These are phyloP conservation scores for Melanerpes formicivorus DNA, from an alignment of 2,113 vertebrate species.

Conservation along the genomic window DNA sequence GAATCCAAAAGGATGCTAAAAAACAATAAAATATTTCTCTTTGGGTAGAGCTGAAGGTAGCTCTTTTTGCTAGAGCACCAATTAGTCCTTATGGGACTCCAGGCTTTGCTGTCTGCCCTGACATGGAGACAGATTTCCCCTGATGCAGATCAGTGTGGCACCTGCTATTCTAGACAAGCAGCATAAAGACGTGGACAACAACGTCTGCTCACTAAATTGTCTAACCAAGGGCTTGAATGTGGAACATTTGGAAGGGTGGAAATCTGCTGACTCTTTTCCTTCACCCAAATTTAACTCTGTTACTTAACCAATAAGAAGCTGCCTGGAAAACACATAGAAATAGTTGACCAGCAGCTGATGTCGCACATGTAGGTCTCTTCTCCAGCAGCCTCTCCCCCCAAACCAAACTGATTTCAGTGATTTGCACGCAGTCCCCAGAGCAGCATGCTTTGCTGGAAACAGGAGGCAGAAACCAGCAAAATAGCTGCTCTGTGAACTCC, in stretches of 20 bases:
- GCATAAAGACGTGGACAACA: not conserved
- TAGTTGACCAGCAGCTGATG: not conserved
- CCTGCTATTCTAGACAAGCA: not conserved
- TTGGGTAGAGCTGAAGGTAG: not conserved
- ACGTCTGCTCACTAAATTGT: not conserved
- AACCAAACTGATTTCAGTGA: not conserved
- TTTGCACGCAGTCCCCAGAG: not conserved
- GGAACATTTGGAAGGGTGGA: not conserved
- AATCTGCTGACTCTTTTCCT: not conserved
- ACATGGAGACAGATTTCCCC: not conserved
- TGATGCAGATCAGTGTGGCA: not conserved
- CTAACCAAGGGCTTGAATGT: not conserved
- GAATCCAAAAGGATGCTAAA: slow-evolving; percentile 2
- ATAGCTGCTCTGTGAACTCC: not conserved
- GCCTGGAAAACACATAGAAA: not conserved
- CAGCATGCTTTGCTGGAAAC: not conserved
- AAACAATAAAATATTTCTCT: not conserved
- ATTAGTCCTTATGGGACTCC: not conserved
- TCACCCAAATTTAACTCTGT: not conserved
- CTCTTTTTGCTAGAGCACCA: not conserved
- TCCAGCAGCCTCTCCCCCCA: not conserved
- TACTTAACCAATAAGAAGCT: not conserved
- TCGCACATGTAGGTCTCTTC: not conserved
- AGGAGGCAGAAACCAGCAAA: not conserved
- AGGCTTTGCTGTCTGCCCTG: not conserved